Base-by-base conservation (phyloP, 2,797 vertebrate genomes). In the Cyclopterus lumpus region DNA sequence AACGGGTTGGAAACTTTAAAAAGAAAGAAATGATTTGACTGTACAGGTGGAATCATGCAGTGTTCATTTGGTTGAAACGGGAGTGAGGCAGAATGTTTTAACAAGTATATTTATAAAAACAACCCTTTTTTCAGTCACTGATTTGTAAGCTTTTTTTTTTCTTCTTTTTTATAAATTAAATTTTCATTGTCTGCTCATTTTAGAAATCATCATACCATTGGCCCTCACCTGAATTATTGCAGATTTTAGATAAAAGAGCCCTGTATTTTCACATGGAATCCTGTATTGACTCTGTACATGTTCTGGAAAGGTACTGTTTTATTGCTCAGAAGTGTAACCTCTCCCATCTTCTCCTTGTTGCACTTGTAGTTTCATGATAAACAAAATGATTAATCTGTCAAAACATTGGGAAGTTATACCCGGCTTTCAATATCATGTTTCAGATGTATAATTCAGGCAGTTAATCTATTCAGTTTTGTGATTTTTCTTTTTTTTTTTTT, bases 41-140 rank as follows among this genome's bases (percentile, higher is more conserved):
- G 90, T 93, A 91, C 73, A 86, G 75, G 70, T 88, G 55, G 78
- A 90, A 91, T 91, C 89, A 92, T 92, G 91, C 90, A 85, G 90
- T 92, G 88, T 90, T 93, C 86, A 84, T 88, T 88, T 77, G 86
- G 79, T 88, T 92, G 60, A 88, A 84, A 87, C 2, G n/a, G n/a
- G 73, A 81, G 72, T 67, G 74, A 90, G 83, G 83, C 81, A 86
- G 87, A 93, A 91, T 92, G 92, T 93, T 87, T 55, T 87, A 86
- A 88, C 89, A 86, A 81, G 80, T 91, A 90, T 93, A 93, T 93
- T 94, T 93, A 93, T 93, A 92, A 90, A n/a, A 88, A 59, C 84
- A 88, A 82, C 75, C 22, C 71, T 90, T 86, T n/a, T 88, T 90
- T 86, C 85, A 89, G 67, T 87, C 87, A 89, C 71, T 78, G 76